Percentiles rank a stretch among this genome's conserved stretches.
phyloP scores from a whole-genome alignment of 2,888 invertebrate genomes.

The Ectropis crepuscularia region DNA sequence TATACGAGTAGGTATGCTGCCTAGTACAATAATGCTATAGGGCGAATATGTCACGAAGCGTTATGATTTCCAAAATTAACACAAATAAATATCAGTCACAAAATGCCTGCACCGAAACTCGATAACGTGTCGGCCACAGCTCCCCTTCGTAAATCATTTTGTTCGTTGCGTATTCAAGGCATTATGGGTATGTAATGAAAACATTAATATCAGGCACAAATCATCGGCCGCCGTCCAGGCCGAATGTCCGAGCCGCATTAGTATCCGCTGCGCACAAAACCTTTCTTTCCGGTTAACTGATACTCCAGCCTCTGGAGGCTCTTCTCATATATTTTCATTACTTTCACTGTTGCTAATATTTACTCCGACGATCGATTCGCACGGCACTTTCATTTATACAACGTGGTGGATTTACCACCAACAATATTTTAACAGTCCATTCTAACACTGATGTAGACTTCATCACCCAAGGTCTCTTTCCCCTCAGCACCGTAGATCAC shows the following conservation, averaged over 20 bases:
- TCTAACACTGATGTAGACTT: no score
- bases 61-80: no score
- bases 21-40: no score
- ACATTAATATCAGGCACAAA: conserved; percentile 21
- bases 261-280: conserved; percentile 17
- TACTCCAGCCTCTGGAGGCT: conserved; percentile 12
- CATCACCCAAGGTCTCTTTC: no score
- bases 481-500: no score
- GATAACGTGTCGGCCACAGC: neutral
- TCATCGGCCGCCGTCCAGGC: conserved; percentile 15
- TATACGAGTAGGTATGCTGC: no score
- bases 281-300: conserved; percentile 19
- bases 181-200: conserved; percentile 17
- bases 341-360: conserved; percentile 25
- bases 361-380: conserved; percentile 34
- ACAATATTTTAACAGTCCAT: no score
- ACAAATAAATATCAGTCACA: no score
- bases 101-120: no score
- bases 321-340: conserved; percentile 25
- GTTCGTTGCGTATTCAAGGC: conserved; percentile 14
- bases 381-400: conserved; percentile 25
- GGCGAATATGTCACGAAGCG: no score
- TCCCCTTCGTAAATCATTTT: conserved; percentile 10
- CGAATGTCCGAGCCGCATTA: conserved; percentile 10
- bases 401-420: no score